Conservation (phyloP, 2,888 invertebrate species). For the Encarsia formosa region DNA sequence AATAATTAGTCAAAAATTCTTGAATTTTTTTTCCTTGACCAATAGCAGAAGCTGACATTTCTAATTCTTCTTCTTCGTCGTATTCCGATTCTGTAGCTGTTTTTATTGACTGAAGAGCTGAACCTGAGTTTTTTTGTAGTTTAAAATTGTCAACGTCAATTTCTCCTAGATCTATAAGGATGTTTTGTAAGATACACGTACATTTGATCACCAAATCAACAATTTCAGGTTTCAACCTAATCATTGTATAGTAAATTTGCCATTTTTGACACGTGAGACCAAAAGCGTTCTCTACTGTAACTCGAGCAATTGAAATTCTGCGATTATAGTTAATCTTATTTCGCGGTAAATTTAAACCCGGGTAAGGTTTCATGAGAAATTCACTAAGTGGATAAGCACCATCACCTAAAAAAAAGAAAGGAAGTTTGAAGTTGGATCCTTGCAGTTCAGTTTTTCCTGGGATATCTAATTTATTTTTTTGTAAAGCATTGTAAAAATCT, state of each 20-base stretch:
- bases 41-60: background rate
- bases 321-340: background rate
- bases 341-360: background rate
- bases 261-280: background rate
- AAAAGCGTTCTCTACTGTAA: background rate
- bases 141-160: background rate
- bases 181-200: background rate
- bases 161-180: background rate
- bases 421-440: constrained; percentile 4
- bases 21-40: background rate
- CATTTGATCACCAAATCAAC: background rate
- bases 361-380: constrained; percentile 17
- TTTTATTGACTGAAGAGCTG: too few species aligned
- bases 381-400: constrained; percentile 14
- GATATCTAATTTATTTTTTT: background rate
- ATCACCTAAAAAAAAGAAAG: constrained; percentile 17
- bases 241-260: background rate
- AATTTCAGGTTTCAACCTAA: background rate
- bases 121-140: too few species aligned
- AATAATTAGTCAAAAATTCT: background rate
- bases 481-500: background rate
- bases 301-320: background rate
- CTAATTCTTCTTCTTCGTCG: too few species aligned
- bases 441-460: background rate
- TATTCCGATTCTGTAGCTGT: too few species aligned